Conservation (phyloP, 1,140 invertebrate species). For the Plectus sambesii region DNA sequence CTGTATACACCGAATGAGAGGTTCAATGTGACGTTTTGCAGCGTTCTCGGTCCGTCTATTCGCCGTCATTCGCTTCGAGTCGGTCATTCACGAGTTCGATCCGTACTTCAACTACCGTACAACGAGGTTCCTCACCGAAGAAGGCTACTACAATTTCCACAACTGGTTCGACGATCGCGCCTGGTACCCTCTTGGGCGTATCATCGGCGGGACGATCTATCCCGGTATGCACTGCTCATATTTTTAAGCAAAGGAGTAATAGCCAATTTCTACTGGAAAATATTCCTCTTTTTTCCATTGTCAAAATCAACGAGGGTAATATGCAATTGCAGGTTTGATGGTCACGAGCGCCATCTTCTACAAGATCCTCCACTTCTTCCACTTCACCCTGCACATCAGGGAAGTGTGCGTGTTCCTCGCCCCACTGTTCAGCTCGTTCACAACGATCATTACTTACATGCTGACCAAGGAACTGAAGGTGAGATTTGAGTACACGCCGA, state of each 20-base stretch:
- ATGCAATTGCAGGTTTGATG: constrained; percentile 95
- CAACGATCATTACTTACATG: constrained; percentile 84
- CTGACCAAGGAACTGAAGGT: constrained; percentile 88
- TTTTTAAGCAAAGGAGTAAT: too few species aligned
- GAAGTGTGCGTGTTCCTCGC: constrained; percentile 98
- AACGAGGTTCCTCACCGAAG: constrained; percentile 92
- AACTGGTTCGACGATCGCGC: constrained; percentile 93
- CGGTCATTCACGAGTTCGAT: constrained; percentile 98
- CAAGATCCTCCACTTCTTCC: constrained; percentile 72
- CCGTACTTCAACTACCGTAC: constrained; percentile 98
- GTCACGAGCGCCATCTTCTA: constrained; percentile 91
- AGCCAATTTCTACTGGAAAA: too few species aligned
- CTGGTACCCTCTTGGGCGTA: constrained; percentile 92
- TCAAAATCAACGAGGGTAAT: too few species aligned
- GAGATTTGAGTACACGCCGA: constrained; percentile 12
- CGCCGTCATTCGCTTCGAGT: constrained; percentile 94
- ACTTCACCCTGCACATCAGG: constrained; percentile 90
- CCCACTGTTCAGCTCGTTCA: constrained; percentile 84
- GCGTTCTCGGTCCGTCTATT: constrained; percentile 90
- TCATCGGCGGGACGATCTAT: constrained; percentile 60
- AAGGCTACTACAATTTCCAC: constrained; percentile 97
- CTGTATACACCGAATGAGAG: too few species aligned
- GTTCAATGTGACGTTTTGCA: constrained; percentile 89
- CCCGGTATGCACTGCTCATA: constrained; percentile 40
- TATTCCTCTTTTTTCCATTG: too few species aligned